Percentiles rank a stretch among this genome's conserved stretches.
phyloP scores from a whole-genome alignment of 2,797 vertebrate genomes.

The Heteromormyrus szaboi region DNA sequence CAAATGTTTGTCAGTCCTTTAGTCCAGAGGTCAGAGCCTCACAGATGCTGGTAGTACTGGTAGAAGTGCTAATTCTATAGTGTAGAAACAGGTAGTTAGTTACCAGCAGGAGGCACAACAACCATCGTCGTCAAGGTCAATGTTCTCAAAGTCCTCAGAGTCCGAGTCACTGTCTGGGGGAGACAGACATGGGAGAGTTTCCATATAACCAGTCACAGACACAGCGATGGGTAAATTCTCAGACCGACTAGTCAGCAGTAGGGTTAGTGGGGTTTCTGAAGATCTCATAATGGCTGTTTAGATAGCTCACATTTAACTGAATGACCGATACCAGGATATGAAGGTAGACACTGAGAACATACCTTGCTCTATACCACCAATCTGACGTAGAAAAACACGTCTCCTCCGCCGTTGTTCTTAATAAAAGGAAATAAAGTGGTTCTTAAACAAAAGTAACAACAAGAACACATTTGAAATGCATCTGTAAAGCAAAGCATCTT shows the following conservation, averaged over 20 bases:
- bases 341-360: not conserved
- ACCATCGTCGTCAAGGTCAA: slow-evolving; percentile 20
- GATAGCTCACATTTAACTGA: not conserved
- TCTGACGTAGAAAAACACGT: slow-evolving; percentile 13
- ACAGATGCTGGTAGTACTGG: not conserved
- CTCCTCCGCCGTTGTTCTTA: slow-evolving; percentile 2
- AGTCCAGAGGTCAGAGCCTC: not conserved
- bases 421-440: not conserved
- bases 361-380: slow-evolving; percentile 9
- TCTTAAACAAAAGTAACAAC: not conserved
- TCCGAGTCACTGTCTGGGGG: slow-evolving; percentile 16
- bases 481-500: not conserved
- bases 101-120: slow-evolving; percentile 20
- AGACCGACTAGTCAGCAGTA: not conserved
- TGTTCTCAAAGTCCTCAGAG: slow-evolving; percentile 17
- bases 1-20: not conserved
- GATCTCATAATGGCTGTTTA: not conserved
- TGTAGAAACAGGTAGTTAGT: not conserved
- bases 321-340: not conserved
- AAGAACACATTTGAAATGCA: not conserved
- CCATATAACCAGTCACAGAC: not conserved
- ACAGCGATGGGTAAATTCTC: not conserved
- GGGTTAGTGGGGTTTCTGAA: not conserved
- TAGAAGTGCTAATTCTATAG: not conserved
- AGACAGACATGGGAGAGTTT: not conserved